Conservation (phyloP, 1,140 invertebrate genomes). For the Hycleus phaleratus region DNA sequence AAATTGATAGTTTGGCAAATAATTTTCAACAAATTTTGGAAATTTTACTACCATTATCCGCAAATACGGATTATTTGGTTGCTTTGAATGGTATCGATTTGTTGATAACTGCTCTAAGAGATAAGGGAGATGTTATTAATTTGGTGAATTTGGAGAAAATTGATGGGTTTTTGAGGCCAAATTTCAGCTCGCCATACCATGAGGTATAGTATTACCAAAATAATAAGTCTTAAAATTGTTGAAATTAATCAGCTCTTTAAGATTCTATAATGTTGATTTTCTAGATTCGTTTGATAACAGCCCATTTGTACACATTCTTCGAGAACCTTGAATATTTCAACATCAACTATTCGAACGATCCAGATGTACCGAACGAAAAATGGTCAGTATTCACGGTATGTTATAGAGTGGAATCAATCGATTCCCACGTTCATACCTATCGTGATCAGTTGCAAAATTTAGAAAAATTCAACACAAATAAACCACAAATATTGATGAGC, state of each 20-base stretch:
- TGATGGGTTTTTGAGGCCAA: constrained; percentile 46
- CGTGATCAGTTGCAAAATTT: constrained; percentile 66
- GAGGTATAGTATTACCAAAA: constrained; percentile 44
- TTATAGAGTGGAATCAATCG: constrained; percentile 59
- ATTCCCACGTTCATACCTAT: constrained; percentile 64
- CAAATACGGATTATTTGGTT: constrained; percentile 9
- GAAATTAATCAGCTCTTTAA: too few species aligned
- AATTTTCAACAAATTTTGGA: constrained; percentile 19
- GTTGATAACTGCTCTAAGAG: constrained; percentile 39
- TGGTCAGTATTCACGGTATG: constrained; percentile 56
- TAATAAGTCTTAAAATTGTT: too few species aligned
- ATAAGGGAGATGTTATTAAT: constrained; percentile 42
- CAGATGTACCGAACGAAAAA: constrained; percentile 30
- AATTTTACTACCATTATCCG: constrained; percentile 19
- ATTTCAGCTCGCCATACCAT: constrained; percentile 56
- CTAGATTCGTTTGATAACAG: constrained; percentile 57
- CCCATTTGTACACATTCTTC: constrained; percentile 67
- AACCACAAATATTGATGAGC: constrained; percentile 49
- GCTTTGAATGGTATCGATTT: constrained; percentile 43
- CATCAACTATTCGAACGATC: constrained; percentile 24
- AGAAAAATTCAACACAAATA: constrained; percentile 59
- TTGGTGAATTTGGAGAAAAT: constrained; percentile 45
- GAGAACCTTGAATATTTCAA: constrained; percentile 44
- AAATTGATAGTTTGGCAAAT: constrained; percentile 31
- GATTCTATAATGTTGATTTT: constrained; percentile 13